Conservation (phyloP, 2,888 invertebrate species). For the Bibio marci region DNA sequence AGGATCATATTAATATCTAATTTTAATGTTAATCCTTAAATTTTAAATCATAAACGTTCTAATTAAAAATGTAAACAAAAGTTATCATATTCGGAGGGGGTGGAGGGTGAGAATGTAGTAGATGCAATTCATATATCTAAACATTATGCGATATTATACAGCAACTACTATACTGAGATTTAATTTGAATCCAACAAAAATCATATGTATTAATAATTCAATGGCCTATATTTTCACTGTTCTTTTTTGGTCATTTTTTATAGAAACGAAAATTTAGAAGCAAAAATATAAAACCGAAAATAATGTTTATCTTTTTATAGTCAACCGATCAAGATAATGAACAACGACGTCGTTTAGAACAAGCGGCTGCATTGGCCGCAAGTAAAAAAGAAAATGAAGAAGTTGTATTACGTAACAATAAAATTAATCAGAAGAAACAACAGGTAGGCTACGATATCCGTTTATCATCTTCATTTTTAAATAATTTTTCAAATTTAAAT, state of each 20-base stretch:
- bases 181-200: too few species aligned
- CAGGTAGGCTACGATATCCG: slow-evolving; percentile 43
- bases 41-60: too few species aligned
- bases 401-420: slow-evolving; percentile 48
- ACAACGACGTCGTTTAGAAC: slow-evolving; percentile 70
- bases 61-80: too few species aligned
- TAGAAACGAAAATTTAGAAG: not conserved
- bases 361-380: slow-evolving; percentile 54
- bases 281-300: too few species aligned
- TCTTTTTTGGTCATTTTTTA: slow-evolving; percentile 1
- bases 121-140: too few species aligned
- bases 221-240: not conserved
- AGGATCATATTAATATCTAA: too few species aligned
- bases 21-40: too few species aligned
- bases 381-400: slow-evolving; percentile 52
- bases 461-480: slow-evolving; percentile 2
- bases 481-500: slow-evolving; percentile 4
- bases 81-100: too few species aligned
- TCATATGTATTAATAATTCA: not conserved
- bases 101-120: too few species aligned
- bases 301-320: too few species aligned
- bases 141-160: too few species aligned
- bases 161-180: too few species aligned
- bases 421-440: slow-evolving; percentile 76
- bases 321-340: slow-evolving; percentile 87